Conservation (phyloP, 2,888 invertebrate genomes). For the Drepana falcataria region DNA sequence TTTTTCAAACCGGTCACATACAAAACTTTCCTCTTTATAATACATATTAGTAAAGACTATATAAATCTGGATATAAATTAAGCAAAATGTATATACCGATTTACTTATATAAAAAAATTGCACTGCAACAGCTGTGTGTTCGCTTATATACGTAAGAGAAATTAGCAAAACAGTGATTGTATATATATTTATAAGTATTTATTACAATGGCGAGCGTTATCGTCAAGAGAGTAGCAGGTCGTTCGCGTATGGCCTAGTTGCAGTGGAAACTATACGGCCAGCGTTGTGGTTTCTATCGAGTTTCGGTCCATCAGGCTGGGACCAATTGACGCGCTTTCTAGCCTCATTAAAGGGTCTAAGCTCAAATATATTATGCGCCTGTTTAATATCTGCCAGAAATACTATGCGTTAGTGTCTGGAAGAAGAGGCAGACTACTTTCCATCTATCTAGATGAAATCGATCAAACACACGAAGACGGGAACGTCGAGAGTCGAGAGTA, state of each 20-base stretch:
- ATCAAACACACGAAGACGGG: too few species aligned
- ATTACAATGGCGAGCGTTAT: slow-evolving; percentile 38
- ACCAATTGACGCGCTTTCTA: slow-evolving; percentile 58
- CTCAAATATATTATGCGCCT: not conserved
- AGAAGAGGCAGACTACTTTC: too few species aligned
- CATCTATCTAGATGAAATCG: too few species aligned
- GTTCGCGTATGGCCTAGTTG: slow-evolving; percentile 61
- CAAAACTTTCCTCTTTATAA: too few species aligned
- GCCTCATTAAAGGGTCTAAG: slow-evolving; percentile 33
- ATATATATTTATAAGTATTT: slow-evolving; percentile 20
- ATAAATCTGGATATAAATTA: too few species aligned
- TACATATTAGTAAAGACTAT: too few species aligned
- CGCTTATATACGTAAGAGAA: not conserved
- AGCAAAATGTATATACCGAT: too few species aligned
- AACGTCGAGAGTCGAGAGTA: too few species aligned
- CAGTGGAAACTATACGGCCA: slow-evolving; percentile 60
- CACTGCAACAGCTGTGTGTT: not conserved
- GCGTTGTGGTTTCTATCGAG: slow-evolving; percentile 63
- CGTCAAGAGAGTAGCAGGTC: slow-evolving; percentile 54
- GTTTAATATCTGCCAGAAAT: not conserved
- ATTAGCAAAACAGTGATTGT: not conserved
- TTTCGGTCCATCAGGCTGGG: slow-evolving; percentile 59
- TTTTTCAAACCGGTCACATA: too few species aligned
- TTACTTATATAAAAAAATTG: not conserved
- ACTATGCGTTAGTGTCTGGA: too few species aligned